Percentiles rank a stretch among this genome's conserved stretches.
phyloP scores from a whole-genome alignment of 92 coral and sea anemone genomes.

The Scolanthus callimorphus region DNA sequence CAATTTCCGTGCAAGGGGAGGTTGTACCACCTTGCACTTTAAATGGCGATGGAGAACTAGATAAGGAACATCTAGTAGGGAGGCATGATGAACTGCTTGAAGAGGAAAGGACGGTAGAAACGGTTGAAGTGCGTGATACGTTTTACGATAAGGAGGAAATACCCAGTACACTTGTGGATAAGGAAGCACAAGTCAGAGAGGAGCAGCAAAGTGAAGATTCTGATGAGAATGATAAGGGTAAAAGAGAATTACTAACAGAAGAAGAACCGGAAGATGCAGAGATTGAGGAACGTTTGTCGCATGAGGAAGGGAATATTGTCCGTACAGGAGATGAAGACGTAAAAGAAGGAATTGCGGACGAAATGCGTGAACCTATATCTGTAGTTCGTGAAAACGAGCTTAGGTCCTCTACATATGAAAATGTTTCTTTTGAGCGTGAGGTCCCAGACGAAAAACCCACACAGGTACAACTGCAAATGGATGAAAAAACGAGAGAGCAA shows the following conservation, averaged over 20 bases:
- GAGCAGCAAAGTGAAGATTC: not conserved
- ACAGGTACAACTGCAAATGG: not conserved
- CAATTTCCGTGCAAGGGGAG: no score
- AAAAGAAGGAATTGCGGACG: not conserved
- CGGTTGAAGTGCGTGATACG: no score
- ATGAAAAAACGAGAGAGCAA: not conserved
- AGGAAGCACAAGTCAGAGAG: not conserved
- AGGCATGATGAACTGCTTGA: not conserved
- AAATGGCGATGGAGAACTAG: not conserved
- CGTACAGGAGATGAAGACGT: not conserved
- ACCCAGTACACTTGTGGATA: not conserved
- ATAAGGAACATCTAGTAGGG: not conserved
- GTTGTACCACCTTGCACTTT: no score
- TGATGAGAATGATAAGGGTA: not conserved
- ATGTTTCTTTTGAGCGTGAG: slow-evolving; percentile 4
- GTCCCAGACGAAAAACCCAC: not conserved
- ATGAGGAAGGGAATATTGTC: not conserved
- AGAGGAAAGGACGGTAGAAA: not conserved
- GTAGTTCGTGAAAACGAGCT: not conserved
- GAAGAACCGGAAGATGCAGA: not conserved
- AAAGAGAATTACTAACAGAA: not conserved
- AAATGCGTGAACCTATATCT: not conserved
- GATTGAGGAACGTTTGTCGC: not conserved
- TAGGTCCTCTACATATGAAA: slow-evolving; percentile 7
- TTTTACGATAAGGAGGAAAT: no score